Evolutionary conservation across 2,113 vertebrate genomes (phyloP).

Genomic region (Indicator maculatus): DNA sequence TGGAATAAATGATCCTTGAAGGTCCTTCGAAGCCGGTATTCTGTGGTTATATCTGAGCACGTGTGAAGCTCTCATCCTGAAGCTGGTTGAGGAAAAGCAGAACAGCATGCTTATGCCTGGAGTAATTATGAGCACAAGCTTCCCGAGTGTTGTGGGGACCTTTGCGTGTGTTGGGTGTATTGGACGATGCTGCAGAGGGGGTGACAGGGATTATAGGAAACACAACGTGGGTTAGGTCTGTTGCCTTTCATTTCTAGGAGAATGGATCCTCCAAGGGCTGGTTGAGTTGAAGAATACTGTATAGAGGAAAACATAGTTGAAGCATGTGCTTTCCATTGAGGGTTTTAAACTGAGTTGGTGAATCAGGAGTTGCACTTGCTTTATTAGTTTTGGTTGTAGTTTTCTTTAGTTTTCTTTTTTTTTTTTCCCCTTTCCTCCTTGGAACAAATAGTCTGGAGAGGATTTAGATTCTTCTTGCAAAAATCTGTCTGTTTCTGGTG

Average conservation of each 20-base stretch:
- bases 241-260: not conserved
- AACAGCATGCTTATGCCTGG: not conserved
- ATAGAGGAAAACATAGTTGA: not conserved
- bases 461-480: not conserved
- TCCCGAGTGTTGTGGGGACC: not conserved
- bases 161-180: not conserved
- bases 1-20: not conserved
- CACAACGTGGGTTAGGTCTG: not conserved
- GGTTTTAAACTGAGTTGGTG: not conserved
- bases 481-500: not conserved
- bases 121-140: too few species aligned
- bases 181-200: not conserved
- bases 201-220: not conserved
- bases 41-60: not conserved
- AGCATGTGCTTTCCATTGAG: not conserved
- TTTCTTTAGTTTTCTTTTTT: not conserved
- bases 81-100: not conserved
- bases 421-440: not conserved
- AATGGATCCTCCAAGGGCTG: not conserved
- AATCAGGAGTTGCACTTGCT: not conserved
- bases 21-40: not conserved
- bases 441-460: not conserved
- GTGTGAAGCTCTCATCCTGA: not conserved
- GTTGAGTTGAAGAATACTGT: not conserved
- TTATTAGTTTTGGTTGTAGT: not conserved